Base-by-base conservation (phyloP, 2,888 invertebrate species). In the Cerastis leucographa region DNA sequence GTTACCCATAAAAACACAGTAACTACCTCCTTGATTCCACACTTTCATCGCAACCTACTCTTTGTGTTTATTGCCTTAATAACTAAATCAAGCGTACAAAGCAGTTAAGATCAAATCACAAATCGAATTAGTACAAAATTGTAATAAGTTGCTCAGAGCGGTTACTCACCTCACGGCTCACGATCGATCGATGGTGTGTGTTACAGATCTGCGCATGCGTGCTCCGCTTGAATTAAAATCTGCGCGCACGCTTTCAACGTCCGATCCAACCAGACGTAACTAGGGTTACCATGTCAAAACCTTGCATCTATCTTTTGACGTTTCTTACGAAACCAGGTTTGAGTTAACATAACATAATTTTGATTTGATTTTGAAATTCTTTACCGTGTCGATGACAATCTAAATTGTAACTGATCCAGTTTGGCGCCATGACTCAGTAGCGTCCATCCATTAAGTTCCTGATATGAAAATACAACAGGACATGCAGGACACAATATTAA, bases 241-340 rank as follows among this genome's bases (percentile, higher is more conserved):
- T 78, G 79, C 76, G 80, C 74, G 86, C 85, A 84, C 88, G 89
- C 88, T 90, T 90, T 87, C 87, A 87, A 79, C 86, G 84, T 88
- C 86, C 78, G 84, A 74, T 62, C 73, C 85, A 81, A 54, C 79
- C 85, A 84, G 66, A 86, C 86, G 87, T 87, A 88, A 89, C 87
- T 87, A 64, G 64, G 42, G 64, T 42, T 42, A 14, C 42, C 42
- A 64, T 64, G 14, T n/a, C 8, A 14, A 42, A n/a, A n/a, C 42
- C 9, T n/a, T 22, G 1, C 62, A 35, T 11, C 1, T 59, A 6
- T 8, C 22, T 62, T 40, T 40, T 40, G 40, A 22, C 7, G n/a
- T 62, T 62, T 62, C 14, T 6, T 61, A 35, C 2, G 35, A 29
- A 29, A 19, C 12, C 19, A 9, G 61, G 9, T 9, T 11, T 19